Percentiles rank a stretch among this genome's conserved stretches.
phyloP scores from a whole-genome alignment of 2,888 invertebrate species.

The Chloromyia formosa region DNA sequence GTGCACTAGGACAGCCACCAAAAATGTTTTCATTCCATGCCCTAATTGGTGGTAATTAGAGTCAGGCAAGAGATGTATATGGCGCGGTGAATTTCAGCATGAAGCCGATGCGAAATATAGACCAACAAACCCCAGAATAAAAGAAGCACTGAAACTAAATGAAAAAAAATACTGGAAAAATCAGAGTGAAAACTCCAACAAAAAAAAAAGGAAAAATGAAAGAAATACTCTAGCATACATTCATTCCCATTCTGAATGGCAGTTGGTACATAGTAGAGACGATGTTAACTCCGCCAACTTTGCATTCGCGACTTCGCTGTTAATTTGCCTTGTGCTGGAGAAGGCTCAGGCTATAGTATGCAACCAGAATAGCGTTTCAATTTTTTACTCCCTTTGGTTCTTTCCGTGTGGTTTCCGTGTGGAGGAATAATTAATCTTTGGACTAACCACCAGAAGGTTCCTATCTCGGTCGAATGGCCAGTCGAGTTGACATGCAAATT shows the following conservation, averaged over 20 bases:
- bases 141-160: not conserved
- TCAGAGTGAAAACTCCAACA: not conserved
- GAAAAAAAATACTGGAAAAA: conserved; percentile 11
- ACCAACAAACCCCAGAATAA: not conserved
- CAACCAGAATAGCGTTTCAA: not conserved
- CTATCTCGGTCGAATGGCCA: conserved; percentile 28
- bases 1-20: not conserved
- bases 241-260: conserved; percentile 19
- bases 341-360: not conserved
- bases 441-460: conserved; percentile 34
- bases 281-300: not conserved
- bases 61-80: conserved; percentile 15
- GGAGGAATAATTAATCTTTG: conserved; percentile 38
- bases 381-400: too few relatives aligned
- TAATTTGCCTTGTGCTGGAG: not conserved
- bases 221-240: conserved; percentile 11
- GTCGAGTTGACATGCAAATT: conserved; percentile 42
- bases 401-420: conserved; percentile 16
- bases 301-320: not conserved
- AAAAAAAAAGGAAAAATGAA: not conserved
- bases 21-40: conserved; percentile 23
- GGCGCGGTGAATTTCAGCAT: conserved; percentile 33
- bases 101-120: not conserved
- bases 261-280: not conserved
- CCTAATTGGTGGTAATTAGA: conserved; percentile 41